Evolutionary conservation across 2,888 invertebrate species (phyloP).

Genomic region (Crossocerus cetratus): DNA sequence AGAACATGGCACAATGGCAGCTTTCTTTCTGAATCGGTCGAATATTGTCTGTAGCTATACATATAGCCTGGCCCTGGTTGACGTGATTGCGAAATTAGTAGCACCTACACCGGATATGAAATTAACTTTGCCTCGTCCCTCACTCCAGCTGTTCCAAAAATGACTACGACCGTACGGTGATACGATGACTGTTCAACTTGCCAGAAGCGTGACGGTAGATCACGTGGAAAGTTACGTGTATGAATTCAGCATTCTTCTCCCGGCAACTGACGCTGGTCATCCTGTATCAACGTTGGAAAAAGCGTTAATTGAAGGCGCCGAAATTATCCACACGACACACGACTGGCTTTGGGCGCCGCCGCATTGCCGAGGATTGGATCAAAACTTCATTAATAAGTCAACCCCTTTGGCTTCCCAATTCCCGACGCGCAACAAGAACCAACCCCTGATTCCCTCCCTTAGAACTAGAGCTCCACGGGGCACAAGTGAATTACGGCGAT

Average conservation of each 20-base stretch:
- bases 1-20: slow-evolving; percentile 56
- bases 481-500: slow-evolving; percentile 14
- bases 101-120: slow-evolving; percentile 68
- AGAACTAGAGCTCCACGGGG: slow-evolving; percentile 17
- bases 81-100: slow-evolving; percentile 64
- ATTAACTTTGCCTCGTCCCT: slow-evolving; percentile 63
- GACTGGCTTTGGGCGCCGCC: slow-evolving; percentile 8
- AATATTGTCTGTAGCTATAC: slow-evolving; percentile 57
- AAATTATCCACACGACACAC: slow-evolving; percentile 17
- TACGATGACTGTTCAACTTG: neutral
- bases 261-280: neutral
- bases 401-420: slow-evolving; percentile 44
- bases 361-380: slow-evolving; percentile 47
- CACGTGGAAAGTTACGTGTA: slow-evolving; percentile 24
- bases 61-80: slow-evolving; percentile 41
- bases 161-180: neutral
- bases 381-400: slow-evolving; percentile 68
- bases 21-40: slow-evolving; percentile 62
- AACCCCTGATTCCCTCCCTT: slow-evolving; percentile 15
- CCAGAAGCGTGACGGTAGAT: neutral
- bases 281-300: slow-evolving; percentile 19
- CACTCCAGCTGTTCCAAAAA: slow-evolving; percentile 34
- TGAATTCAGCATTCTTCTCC: slow-evolving; percentile 16
- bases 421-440: slow-evolving; percentile 11
- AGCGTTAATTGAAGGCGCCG: slow-evolving; percentile 62